These are phyloP conservation scores for Lonchura striata DNA, from an alignment of 2,113 vertebrate genomes.

Conservation along the genomic window DNA sequence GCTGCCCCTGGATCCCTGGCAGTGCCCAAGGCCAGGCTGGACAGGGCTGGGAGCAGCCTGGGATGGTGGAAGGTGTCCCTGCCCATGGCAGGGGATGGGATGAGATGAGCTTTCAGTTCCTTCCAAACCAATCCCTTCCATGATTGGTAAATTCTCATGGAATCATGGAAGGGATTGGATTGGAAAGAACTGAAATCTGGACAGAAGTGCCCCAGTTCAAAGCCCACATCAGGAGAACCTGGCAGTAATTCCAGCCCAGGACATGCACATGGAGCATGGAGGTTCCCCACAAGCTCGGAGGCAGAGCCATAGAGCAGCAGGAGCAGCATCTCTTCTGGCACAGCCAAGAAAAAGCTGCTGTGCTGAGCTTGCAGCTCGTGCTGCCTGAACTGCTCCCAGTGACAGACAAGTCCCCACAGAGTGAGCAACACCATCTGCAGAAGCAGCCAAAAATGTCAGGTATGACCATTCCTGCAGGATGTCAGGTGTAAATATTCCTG, in stretches of 20 bases:
- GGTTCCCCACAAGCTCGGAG: fast-evolving
- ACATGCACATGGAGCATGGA: neutral
- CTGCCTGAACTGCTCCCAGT: neutral
- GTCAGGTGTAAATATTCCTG: neutral
- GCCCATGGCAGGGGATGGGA: neutral
- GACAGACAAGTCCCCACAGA: neutral
- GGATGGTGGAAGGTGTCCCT: neutral
- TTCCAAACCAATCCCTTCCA: neutral
- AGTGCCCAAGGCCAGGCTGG: neutral
- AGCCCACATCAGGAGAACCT: neutral
- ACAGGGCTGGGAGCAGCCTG: neutral
- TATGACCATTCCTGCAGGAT: neutral
- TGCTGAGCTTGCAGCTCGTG: neutral
- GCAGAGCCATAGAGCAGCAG: neutral
- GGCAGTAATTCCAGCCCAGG: neutral
- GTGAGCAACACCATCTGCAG: neutral
- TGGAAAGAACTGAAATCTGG: neutral
- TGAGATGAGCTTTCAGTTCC: neutral
- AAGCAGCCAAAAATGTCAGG: neutral
- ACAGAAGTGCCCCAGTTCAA: neutral
- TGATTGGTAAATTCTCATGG: no score
- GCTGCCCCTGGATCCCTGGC: neutral
- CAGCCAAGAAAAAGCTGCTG: neutral
- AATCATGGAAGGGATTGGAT: no score
- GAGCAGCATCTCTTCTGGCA: neutral